A percentile compares a stretch with the other conserved stretches of the same genome.
These are phyloP conservation scores for Premnoplex brunnescens DNA, from an alignment of 2,797 vertebrate species.

Conservation along the genomic window DNA sequence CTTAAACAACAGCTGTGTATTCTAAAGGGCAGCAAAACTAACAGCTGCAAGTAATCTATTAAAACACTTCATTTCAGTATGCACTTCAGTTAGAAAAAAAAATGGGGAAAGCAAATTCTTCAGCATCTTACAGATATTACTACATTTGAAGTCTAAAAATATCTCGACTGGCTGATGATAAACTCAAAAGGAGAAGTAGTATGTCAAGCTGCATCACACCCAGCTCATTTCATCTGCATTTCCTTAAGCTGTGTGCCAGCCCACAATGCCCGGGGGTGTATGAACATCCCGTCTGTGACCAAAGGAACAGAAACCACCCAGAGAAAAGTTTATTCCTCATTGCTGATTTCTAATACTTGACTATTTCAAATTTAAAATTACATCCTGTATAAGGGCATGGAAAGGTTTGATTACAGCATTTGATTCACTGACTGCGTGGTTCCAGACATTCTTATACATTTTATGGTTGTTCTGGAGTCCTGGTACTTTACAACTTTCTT, in stretches of 20 bases:
- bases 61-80: neutral
- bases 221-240: neutral
- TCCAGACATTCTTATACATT: neutral
- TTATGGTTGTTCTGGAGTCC: neutral
- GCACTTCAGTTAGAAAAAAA: neutral
- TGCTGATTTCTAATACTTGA: neutral
- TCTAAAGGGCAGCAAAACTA: neutral
- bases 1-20: neutral
- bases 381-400: neutral
- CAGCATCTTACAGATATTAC: neutral
- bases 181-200: neutral
- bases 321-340: neutral
- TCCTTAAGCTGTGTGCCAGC: neutral
- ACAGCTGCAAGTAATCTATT: neutral
- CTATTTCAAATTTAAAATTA: constrained; percentile 9
- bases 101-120: neutral
- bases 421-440: neutral
- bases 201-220: neutral
- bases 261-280: rapidly evolving
- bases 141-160: neutral
- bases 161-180: neutral
- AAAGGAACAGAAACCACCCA: neutral
- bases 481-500: neutral
- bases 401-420: neutral
- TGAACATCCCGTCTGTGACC: neutral